Evolutionary conservation across 2,888 invertebrate species (phyloP), one percentile per base, ranked within the genome.

Genomic region (Scelioninae gen. 2): DNA sequence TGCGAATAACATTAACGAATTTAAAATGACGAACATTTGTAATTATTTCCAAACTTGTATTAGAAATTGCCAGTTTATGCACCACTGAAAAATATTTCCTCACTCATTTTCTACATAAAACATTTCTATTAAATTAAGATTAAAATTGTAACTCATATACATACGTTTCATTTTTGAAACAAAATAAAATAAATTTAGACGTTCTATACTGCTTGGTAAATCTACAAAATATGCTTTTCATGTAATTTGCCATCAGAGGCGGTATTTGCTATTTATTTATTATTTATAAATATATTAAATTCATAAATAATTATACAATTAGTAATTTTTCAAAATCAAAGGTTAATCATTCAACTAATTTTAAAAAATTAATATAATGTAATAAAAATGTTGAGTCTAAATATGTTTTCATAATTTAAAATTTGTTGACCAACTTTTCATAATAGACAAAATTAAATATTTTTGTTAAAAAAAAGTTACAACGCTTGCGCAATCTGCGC

Each of bases 91-190:
- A 4, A 43, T n/a, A 43, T 43, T 22, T 43, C n/a, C 43, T 22
- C 11, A 13, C 22, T 43, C 43, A 43, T 43, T 43, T 43, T 19
- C 43, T 43, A 43, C 43, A 11, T 43, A 6, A 43, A n/a, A 43
- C 2, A 13, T 15, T 22, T 31, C 31, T 31, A 25, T 25, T 25
- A 25, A 43, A 22, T 43, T 4, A 43, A 43, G 11, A 22, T 43
- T 2, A 43, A 22, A 25, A 6, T 25, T 16, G 41, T 41, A 41
- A 41, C 18, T 18, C 41, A 10, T 41, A 11, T 41, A 41, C 41
- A 18, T 18, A 16, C 2, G 11, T 41, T 41, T 18, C 18, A 41
- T 18, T 16, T 41, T 10, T 41, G n/a, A 16, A 41, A n/a, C 41
- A 9, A 31, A 25, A 39, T 13, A 41, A 41, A 7, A 41, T 16